These are phyloP conservation scores for Pipra filicauda DNA, from an alignment of 2,113 vertebrate genomes.

Conservation along the genomic window DNA sequence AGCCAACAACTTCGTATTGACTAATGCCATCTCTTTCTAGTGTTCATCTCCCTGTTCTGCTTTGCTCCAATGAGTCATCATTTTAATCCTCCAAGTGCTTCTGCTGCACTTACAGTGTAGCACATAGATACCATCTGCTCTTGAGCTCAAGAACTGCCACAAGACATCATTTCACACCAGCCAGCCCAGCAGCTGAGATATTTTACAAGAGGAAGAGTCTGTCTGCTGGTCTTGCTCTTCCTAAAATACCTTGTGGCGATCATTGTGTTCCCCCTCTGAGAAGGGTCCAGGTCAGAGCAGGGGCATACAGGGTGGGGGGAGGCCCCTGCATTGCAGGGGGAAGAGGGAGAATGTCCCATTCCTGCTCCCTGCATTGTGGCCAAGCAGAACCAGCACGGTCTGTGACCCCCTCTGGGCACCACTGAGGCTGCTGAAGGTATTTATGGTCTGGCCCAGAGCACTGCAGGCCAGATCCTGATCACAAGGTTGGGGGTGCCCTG, in stretches of 20 bases:
- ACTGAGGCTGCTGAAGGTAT: neutral
- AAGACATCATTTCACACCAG: neutral
- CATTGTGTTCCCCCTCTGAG: neutral
- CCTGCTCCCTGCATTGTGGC: neutral
- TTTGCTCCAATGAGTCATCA: neutral
- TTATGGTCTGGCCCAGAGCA: fast-evolving
- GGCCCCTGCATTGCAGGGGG: fast-evolving
- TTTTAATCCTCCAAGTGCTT: neutral
- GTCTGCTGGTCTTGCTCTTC: neutral
- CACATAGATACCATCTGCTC: neutral
- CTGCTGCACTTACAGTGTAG: neutral
- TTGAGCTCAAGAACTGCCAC: neutral
- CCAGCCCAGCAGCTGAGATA: neutral
- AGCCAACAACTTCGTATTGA: neutral
- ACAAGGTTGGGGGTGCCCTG: neutral
- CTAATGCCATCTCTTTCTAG: neutral
- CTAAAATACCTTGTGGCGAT: neutral
- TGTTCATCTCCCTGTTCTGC: neutral
- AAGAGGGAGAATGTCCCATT: neutral
- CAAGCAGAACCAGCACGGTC: neutral
- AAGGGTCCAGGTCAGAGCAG: neutral
- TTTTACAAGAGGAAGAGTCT: neutral
- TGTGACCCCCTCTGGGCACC: neutral
- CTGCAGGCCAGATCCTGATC: neutral
- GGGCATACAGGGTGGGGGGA: fast-evolving